Percentiles rank a stretch among this genome's conserved stretches.
Conservation (phyloP, 2,797 vertebrate genomes). For the Alcedo atthis region DNA sequence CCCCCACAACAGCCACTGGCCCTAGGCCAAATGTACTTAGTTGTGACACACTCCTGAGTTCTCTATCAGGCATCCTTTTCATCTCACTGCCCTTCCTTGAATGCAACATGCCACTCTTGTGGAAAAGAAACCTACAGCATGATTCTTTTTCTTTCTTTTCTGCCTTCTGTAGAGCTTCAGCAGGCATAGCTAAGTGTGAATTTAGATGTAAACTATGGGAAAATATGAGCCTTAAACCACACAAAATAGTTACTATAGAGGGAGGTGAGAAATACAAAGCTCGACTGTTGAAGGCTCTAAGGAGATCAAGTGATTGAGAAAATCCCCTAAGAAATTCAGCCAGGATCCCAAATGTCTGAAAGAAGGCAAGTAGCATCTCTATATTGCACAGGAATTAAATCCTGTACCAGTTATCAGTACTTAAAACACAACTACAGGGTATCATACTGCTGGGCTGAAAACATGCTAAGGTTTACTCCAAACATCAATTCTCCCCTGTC, state of each 20-base stretch:
- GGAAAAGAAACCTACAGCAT: neutral
- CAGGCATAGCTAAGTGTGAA: neutral
- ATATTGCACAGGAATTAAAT: neutral
- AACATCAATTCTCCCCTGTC: neutral
- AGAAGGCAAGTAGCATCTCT: neutral
- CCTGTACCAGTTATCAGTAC: neutral
- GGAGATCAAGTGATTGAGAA: slow-evolving; percentile 24
- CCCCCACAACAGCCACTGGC: neutral
- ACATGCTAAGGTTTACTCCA: neutral
- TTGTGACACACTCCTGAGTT: neutral
- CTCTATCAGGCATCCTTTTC: neutral
- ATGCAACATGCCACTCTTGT: neutral
- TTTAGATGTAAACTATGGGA: neutral
- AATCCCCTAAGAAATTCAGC: slow-evolving; percentile 21
- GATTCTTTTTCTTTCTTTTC: neutral
- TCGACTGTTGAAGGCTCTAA: neutral
- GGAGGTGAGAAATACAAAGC: neutral
- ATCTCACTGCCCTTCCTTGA: neutral
- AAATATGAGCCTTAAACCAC: neutral
- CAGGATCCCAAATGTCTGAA: neutral
- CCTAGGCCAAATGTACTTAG: neutral
- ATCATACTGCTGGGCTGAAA: neutral
- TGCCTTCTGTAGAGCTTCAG: neutral
- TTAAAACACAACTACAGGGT: neutral
- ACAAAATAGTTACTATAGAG: neutral